Percentiles rank a stretch among this genome's conserved stretches.
Conservation (phyloP, 2,113 vertebrate genomes). For the Shinisaurus crocodilurus region DNA sequence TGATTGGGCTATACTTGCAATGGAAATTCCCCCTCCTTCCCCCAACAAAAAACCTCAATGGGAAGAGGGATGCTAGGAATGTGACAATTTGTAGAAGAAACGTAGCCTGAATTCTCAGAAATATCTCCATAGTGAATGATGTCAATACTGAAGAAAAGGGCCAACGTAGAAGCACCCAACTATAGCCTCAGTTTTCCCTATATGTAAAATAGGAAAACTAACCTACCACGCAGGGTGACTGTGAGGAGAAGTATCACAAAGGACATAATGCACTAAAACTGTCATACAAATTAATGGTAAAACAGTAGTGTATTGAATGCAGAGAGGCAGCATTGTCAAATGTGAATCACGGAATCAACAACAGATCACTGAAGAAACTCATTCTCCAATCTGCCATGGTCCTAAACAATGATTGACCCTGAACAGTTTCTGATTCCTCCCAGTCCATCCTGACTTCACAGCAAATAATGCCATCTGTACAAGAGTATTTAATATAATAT, state of each 20-base stretch:
- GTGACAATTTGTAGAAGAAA: neutral
- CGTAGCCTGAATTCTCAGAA: neutral
- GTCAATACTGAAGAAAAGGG: neutral
- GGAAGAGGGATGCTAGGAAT: neutral
- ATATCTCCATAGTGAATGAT: neutral
- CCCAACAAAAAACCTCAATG: neutral
- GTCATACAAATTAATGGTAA: neutral
- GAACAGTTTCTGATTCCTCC: neutral
- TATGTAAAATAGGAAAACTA: neutral
- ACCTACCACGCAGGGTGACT: neutral
- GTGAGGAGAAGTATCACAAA: neutral
- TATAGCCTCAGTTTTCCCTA: neutral
- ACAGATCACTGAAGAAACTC: neutral
- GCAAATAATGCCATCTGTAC: neutral
- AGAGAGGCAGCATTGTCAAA: neutral
- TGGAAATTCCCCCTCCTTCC: neutral
- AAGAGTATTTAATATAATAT: neutral
- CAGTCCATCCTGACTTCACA: neutral
- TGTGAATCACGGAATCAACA: neutral
- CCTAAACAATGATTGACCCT: neutral
- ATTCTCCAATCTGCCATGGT: neutral
- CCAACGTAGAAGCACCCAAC: neutral
- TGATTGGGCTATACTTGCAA: neutral
- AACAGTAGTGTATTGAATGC: neutral
- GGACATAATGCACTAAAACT: neutral